Conservation (phyloP, 2,797 vertebrate species). For the Rhynchonycteris naso region DNA sequence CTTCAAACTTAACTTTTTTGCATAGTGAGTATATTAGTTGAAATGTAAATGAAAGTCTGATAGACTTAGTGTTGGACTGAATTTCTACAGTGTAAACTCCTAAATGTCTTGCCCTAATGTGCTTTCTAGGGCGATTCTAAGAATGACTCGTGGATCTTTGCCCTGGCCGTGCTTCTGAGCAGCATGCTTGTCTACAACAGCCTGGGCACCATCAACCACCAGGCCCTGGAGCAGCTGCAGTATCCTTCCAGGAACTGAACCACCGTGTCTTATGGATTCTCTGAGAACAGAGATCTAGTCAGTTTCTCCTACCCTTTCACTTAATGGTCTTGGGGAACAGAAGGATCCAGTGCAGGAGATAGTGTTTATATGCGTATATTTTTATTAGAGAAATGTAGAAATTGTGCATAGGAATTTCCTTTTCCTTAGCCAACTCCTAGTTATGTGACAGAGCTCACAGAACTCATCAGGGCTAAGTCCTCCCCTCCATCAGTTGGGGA, state of each 20-base stretch:
- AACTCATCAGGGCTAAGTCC: conserved; percentile 81
- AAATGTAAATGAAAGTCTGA: not conserved
- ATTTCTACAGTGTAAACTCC: not conserved
- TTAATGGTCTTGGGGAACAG: not conserved
- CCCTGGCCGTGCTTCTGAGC: conserved; percentile 76
- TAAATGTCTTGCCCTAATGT: not conserved
- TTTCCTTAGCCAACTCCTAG: conserved; percentile 75
- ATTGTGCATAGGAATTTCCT: not conserved
- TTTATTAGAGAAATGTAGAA: not conserved
- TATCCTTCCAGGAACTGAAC: conserved; percentile 77
- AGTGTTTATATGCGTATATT: not conserved
- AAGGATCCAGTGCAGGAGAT: not conserved
- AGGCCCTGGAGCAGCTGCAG: conserved; percentile 82
- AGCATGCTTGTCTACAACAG: conserved; percentile 86
- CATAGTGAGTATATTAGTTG: not conserved
- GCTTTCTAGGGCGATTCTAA: conserved; percentile 56
- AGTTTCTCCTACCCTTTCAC: not conserved
- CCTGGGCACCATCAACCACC: conserved; percentile 79
- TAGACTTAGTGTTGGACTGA: not conserved
- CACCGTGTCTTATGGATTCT: too few species aligned
- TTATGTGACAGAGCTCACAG: conserved; percentile 84
- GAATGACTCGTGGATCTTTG: conserved; percentile 74
- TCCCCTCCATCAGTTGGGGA: not conserved
- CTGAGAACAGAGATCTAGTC: not conserved
- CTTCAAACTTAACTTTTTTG: not conserved